A percentile compares a stretch with the other conserved stretches of the same genome.
These are phyloP conservation scores for Pachyrhynchus sulphureomaculatus DNA, from an alignment of 1,140 invertebrate species.

Conservation along the genomic window DNA sequence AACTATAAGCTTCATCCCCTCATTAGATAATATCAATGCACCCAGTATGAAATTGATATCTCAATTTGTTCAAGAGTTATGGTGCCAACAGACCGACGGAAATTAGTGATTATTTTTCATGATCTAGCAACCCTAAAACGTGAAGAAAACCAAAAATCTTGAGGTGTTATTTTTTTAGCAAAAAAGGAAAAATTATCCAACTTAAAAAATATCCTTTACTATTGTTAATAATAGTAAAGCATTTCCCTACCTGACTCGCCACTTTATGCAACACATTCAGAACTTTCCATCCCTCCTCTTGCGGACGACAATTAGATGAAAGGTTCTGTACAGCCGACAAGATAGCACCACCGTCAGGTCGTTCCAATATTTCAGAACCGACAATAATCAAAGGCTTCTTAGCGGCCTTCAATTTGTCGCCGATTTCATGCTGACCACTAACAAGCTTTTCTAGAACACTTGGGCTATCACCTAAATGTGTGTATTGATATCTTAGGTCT, in stretches of 20 bases:
- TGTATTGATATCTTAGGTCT: constrained; percentile 92
- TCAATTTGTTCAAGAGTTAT: too few species aligned
- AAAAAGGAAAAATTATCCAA: too few species aligned
- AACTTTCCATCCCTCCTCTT: constrained; percentile 63
- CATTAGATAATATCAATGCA: too few species aligned
- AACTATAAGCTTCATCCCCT: too few species aligned
- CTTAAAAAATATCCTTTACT: too few species aligned
- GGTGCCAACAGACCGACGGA: too few species aligned
- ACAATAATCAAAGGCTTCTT: constrained; percentile 92
- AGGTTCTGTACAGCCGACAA: constrained; percentile 75
- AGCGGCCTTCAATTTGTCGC: constrained; percentile 71
- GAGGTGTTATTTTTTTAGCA: too few species aligned
- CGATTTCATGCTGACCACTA: constrained; percentile 74
- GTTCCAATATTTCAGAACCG: constrained; percentile 79
- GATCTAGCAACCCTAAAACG: too few species aligned
- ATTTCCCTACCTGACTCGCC: constrained; percentile 71
- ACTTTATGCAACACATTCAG: constrained; percentile 91
- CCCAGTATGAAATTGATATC: too few species aligned
- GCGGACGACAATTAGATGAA: constrained; percentile 55
- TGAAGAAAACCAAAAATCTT: too few species aligned
- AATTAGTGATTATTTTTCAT: too few species aligned
- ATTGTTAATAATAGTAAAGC: too few species aligned
- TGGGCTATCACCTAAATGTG: constrained; percentile 82
- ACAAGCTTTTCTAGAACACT: constrained; percentile 72
- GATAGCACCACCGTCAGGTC: constrained; percentile 77